Evolutionary conservation across 2,113 vertebrate genomes (phyloP).

Genomic region (Chloropsis hardwickii): DNA sequence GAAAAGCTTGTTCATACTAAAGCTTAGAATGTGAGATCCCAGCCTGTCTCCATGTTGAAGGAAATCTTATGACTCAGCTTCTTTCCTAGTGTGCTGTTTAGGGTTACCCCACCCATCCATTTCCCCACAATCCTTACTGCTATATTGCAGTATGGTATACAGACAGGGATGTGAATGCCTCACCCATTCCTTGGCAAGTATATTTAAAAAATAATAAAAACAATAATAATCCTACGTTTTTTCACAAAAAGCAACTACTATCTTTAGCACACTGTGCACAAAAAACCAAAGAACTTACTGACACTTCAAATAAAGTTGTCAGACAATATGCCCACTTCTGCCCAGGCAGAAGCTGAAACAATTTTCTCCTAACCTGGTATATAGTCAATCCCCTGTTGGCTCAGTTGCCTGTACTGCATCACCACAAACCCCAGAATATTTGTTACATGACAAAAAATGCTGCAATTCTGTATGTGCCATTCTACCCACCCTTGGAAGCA

Average conservation of each 20-base stretch:
- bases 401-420: not conserved
- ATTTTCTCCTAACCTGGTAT: not conserved
- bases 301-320: not conserved
- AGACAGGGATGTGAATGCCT: not conserved
- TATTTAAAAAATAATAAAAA: not conserved
- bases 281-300: not conserved
- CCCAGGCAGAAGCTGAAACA: not conserved
- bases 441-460: not conserved
- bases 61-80: constrained; percentile 42
- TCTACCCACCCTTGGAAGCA: not conserved
- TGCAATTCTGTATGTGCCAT: not conserved
- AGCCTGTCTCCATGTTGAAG: not conserved
- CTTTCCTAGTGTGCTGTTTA: constrained; percentile 21
- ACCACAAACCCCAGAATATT: constrained; percentile 11
- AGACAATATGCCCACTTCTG: not conserved
- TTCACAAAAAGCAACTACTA: not conserved
- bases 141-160: not conserved
- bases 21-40: not conserved
- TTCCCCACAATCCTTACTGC: not conserved
- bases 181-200: not conserved
- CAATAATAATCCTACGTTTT: not conserved
- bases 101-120: constrained; percentile 20
- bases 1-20: not conserved
- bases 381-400: not conserved
- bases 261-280: not conserved